Evolutionary conservation across 2,888 invertebrate genomes (phyloP).

Genomic region (Erebia epiphron): DNA sequence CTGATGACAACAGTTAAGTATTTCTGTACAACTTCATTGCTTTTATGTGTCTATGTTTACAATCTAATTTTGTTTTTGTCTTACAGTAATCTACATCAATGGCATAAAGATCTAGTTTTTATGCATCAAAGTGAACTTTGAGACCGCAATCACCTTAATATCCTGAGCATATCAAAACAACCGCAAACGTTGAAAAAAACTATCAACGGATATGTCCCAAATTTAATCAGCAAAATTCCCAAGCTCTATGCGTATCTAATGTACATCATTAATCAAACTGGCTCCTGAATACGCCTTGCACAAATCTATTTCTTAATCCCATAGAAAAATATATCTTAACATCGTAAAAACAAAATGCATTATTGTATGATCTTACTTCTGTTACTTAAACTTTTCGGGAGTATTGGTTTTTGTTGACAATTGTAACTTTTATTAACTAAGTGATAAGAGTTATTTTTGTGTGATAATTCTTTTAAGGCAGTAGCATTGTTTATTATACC

Average conservation of each 20-base stretch:
- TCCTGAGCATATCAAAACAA: conserved; percentile 42
- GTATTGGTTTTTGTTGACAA: not conserved
- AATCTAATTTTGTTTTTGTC: conserved; percentile 27
- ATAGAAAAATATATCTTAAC: not conserved
- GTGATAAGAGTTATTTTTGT: conserved; percentile 6
- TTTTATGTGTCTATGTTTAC: not conserved
- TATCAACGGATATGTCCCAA: conserved; percentile 47
- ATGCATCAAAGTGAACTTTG: conserved; percentile 19
- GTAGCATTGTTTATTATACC: conserved; percentile 43
- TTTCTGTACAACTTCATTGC: not conserved
- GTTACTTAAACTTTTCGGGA: conserved; percentile 5
- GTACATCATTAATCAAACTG: conserved; percentile 52
- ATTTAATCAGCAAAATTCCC: conserved; percentile 53
- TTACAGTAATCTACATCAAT: conserved; percentile 9
- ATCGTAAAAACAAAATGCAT: not conserved
- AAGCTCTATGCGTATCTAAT: conserved; percentile 54
- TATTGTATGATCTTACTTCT: not conserved
- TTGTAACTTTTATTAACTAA: conserved; percentile 5
- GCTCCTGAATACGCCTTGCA: conserved; percentile 39
- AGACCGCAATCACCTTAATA: conserved; percentile 41
- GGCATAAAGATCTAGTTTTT: conserved; percentile 16
- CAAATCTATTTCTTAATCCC: not conserved
- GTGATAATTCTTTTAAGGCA: conserved; percentile 8
- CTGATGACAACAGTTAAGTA: not conserved
- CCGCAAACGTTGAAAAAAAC: conserved; percentile 40